Evolutionary conservation across 2,888 invertebrate genomes (phyloP), one percentile per base, ranked within the genome.

Genomic region (Tiliacea citrago): DNA sequence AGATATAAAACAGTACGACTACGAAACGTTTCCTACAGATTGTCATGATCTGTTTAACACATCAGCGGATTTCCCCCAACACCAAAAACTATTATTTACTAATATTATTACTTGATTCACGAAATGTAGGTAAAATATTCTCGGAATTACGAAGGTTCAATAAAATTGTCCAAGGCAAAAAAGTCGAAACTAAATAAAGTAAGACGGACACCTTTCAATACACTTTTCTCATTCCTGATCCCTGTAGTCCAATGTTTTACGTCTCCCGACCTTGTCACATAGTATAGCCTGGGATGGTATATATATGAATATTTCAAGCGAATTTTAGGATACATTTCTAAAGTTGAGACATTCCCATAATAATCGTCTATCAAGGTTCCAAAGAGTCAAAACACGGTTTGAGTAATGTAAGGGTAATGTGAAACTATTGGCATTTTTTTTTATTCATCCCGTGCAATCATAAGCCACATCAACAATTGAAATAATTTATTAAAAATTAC

Each of bases 261-360:
- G 9, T 39, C 78, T 45, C 18, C 9, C 16, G 18, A 58, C 55
- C 58, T 42, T 53, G n/a, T 49, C 47, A 29, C 39, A 12, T 10
- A 65, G 24, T 35, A n/a, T n/a, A 51, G n/a, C 42, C 58, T 49
- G 53, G n/a, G 45, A 55, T 47, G 45, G 12, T 53, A 47, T 7
- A 24, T 58, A 45, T 39, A 55, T 61, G 60, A 77, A 84, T 82
- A 72, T 75, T 76, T 82, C 21, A 85, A 62, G 29, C 55, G 16
- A n/a, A n/a, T n/a, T 60, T 63, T 61, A 45, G 51, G 47, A 45
- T 57, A 57, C 45, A 47, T 67, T 67, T 47, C n/a, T 10, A 10
- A 68, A 60, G 35, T 53, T 42, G 51, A 75, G 42, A 60, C 18
- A 74, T 82, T 73, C 65, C 60, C 58, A 47, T 69, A 71, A 73